phyloP scores from a whole-genome alignment of 1,140 invertebrate species.

The Drosophila neocordata region DNA sequence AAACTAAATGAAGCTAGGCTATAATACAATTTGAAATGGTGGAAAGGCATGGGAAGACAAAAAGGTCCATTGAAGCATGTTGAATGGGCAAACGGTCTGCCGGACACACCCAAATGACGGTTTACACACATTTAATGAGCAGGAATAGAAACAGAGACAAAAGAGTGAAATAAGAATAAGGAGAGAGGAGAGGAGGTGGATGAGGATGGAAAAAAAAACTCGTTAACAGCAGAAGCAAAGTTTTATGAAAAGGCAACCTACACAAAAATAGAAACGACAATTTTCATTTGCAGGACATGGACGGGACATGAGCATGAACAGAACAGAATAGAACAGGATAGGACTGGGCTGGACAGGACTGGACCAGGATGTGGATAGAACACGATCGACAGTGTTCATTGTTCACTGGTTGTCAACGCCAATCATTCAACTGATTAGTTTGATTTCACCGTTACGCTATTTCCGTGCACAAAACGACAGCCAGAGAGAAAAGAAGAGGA shows the following conservation, averaged over 20 bases:
- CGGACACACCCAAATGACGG: conserved; percentile 28
- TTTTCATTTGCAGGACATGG: conserved; percentile 54
- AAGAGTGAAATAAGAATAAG: not conserved
- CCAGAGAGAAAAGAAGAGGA: not conserved
- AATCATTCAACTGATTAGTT: conserved; percentile 81
- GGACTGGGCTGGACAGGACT: not conserved
- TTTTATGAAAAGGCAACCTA: conserved; percentile 29
- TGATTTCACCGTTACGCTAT: conserved; percentile 70
- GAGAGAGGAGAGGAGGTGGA: conserved; percentile 14
- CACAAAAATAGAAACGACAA: conserved; percentile 39
- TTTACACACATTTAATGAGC: conserved; percentile 53
- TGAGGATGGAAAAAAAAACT: conserved; percentile 48
- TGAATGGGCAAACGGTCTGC: conserved; percentile 1
- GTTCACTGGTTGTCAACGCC: conserved; percentile 60
- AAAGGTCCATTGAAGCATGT: conserved; percentile 26
- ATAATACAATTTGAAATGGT: conserved; percentile 66
- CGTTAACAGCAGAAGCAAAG: conserved; percentile 64
- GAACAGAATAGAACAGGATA: not conserved
- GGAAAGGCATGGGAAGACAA: not conserved
- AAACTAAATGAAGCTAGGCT: conserved; percentile 71
- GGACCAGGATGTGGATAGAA: not conserved
- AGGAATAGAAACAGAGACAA: not conserved
- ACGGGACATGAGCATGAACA: conserved; percentile 1
- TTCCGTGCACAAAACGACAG: conserved; percentile 60
- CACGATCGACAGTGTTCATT: conserved; percentile 44